Conservation (phyloP, 1,140 invertebrate genomes). For the Agraylea sexmaculata region DNA sequence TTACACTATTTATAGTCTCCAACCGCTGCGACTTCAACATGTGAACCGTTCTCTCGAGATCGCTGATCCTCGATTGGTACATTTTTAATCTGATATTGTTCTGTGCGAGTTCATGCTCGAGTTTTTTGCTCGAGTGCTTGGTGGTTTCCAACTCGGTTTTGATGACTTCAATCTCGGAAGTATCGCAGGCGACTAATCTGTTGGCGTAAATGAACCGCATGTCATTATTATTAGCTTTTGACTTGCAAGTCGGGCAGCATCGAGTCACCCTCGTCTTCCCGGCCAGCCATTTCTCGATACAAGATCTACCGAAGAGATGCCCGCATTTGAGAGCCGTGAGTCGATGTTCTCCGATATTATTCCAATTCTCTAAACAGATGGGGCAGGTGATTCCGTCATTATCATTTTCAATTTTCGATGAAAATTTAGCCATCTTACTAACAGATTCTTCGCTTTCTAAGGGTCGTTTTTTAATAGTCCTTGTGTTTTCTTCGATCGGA, state of each 20-base stretch:
- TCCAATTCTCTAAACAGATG: conserved; percentile 81
- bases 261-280: conserved; percentile 31
- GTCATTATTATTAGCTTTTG: conserved; percentile 58
- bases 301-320: conserved; percentile 77
- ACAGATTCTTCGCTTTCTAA: no score
- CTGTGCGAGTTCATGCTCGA: conserved; percentile 27
- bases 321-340: conserved; percentile 77
- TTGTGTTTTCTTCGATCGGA: no score
- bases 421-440: no score
- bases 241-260: conserved; percentile 80
- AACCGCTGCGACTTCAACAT: conserved; percentile 28
- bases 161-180: conserved; percentile 39
- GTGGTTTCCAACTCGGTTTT: conserved; percentile 40
- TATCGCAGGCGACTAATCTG: conserved; percentile 38
- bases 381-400: conserved; percentile 62
- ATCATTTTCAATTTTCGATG: no score
- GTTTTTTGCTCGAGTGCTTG: conserved; percentile 28
- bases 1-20: not conserved
- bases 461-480: no score
- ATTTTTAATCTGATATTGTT: conserved; percentile 22
- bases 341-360: conserved; percentile 72
- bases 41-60: conserved; percentile 33
- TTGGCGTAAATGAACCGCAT: conserved; percentile 52
- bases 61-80: conserved; percentile 30
- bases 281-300: conserved; percentile 70